Base-by-base conservation (phyloP, 1,140 invertebrate genomes). In the Trachymyrmex cornetzi region DNA sequence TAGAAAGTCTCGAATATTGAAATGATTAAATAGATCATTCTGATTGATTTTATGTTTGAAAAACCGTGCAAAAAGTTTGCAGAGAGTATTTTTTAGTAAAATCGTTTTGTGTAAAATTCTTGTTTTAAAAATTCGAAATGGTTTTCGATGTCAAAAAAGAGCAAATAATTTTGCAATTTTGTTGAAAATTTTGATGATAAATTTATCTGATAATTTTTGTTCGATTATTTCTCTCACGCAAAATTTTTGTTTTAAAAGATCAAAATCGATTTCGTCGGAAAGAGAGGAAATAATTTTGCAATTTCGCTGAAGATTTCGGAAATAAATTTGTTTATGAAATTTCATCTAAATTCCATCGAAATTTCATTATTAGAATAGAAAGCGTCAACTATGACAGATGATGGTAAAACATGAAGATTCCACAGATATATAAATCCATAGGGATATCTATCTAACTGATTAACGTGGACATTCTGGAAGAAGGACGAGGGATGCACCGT, bases 401-500 rank as follows among this genome's bases (percentile, higher is more conserved):
- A 75, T 19, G 9, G 16, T 72, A 19, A 24, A 75, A 59, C 6
- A 63, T 53, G 22, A 63, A 16, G 19, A 22, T 16, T 44, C 3
- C 27, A 22, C 7, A 34, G 48, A 80, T 3, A 6, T 50, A 24
- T 11, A 16, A 48, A 22, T 30, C 3, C 77, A 30, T 6, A 5
- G 34, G 6, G 11, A 34, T 53, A 22, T 34, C 19, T 22, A 19
- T 9, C 34, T 38, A 50, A 82, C 55, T 19, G 44, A 24, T 75
- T 72, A 34, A 63, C 12, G 50, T 55, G 6, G 53, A 64, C 38
- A 71, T 71, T 75, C 48, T 34, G 63, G 2, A 55, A 7, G 22
- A 14, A 5, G n/a, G 44, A 44, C 2, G n/a, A 34, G 63, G 30
- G 64, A 72, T 71, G 82, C 66, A 75, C 77, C 89, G 82, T 90